Evolutionary conservation across 2,888 invertebrate species (phyloP).

Genomic region (Bruchidius siliquastri): DNA sequence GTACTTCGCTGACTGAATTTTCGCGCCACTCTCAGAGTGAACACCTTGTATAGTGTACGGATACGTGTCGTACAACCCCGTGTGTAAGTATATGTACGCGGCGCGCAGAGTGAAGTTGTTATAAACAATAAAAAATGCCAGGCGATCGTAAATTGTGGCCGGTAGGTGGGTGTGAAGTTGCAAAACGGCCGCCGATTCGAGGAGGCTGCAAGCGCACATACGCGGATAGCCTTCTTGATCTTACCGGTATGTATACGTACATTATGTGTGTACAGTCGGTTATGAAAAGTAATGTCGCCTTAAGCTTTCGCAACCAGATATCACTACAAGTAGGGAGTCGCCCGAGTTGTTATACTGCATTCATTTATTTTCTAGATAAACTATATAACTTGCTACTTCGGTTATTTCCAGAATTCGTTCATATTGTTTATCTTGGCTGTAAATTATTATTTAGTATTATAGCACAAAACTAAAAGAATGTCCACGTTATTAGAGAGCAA

Average conservation of each 20-base stretch:
- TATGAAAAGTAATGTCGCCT: background rate
- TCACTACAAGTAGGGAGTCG: too few species aligned
- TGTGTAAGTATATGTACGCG: background rate
- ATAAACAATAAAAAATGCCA: constrained; percentile 17
- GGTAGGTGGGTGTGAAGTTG: constrained; percentile 39
- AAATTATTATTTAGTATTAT: too few species aligned
- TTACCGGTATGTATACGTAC: background rate
- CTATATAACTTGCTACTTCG: too few species aligned
- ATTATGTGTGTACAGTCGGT: background rate
- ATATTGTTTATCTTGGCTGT: too few species aligned
- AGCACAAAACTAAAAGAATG: too few species aligned
- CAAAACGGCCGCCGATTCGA: constrained; percentile 33
- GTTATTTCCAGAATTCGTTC: too few species aligned
- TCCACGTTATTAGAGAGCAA: too few species aligned
- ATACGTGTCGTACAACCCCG: background rate
- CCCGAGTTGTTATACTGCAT: too few species aligned
- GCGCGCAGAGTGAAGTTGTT: constrained; percentile 1
- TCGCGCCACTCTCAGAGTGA: background rate
- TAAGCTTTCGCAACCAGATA: too few species aligned
- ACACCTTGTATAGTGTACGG: background rate
- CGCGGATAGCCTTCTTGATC: background rate
- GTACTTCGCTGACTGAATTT: background rate
- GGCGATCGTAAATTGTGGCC: background rate
- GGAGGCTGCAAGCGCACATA: background rate
- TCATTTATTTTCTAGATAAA: too few species aligned